These are phyloP conservation scores for Papilio machaon DNA, from an alignment of 1,140 invertebrate species.

Conservation along the genomic window DNA sequence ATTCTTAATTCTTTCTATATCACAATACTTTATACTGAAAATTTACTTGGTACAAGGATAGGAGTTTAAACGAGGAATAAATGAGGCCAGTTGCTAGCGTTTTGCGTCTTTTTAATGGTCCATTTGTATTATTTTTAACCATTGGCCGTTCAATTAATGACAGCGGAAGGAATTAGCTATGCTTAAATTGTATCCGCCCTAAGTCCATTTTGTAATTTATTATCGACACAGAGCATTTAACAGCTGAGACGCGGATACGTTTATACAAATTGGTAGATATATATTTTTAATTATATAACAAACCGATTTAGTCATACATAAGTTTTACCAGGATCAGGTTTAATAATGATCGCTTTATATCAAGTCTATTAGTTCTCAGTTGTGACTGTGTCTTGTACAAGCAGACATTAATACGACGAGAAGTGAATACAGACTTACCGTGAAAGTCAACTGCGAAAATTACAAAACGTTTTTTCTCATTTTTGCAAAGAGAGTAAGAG, in stretches of 20 bases:
- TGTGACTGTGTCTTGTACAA: no score
- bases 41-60: neutral
- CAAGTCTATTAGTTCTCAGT: no score
- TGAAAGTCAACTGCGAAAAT: no score
- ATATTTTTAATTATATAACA: neutral
- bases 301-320: neutral
- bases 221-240: neutral
- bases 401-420: no score
- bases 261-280: neutral
- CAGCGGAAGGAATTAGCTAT: constrained; percentile 2
- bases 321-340: no score
- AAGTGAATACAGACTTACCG: no score
- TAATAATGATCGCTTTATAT: no score
- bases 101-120: neutral
- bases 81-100: neutral
- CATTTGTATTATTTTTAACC: constrained; percentile 2
- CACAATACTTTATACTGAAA: neutral
- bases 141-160: constrained; percentile 9
- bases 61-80: neutral
- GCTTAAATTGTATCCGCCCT: constrained; percentile 11
- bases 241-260: constrained; percentile 7
- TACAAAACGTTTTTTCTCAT: no score
- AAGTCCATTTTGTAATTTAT: constrained; percentile 25
- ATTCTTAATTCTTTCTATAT: no score
- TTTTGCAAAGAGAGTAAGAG: no score